A percentile compares a stretch with the other conserved stretches of the same genome.
These are phyloP conservation scores for Seriola aureovittata DNA, from an alignment of 2,113 vertebrate species.

Conservation along the genomic window DNA sequence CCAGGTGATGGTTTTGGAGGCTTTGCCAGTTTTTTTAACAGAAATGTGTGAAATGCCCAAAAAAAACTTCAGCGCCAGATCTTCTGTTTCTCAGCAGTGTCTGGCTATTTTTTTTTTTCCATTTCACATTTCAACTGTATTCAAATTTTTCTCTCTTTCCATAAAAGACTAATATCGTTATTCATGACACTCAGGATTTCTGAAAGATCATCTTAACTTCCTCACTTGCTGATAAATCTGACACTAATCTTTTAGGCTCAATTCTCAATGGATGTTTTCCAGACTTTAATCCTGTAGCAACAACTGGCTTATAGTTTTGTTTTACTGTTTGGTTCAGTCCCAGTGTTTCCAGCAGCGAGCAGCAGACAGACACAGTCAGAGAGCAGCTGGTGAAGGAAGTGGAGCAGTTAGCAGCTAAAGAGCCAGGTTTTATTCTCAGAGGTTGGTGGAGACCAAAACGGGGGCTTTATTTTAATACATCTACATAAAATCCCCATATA, in stretches of 20 bases:
- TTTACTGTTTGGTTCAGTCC: background rate
- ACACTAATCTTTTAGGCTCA: background rate
- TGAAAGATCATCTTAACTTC: background rate
- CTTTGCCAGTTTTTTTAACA: conserved; percentile 17
- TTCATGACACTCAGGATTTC: background rate
- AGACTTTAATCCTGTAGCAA: conserved; percentile 4
- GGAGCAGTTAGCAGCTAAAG: too few relatives aligned
- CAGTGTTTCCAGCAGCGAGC: background rate
- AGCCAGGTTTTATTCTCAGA: too few relatives aligned
- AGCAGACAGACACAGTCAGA: too few relatives aligned
- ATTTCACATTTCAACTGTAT: background rate
- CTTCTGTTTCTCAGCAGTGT: background rate
- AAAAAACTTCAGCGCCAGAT: background rate
- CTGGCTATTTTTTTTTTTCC: background rate
- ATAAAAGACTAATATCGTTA: background rate
- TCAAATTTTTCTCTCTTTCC: background rate
- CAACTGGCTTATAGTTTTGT: background rate
- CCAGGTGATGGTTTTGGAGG: background rate
- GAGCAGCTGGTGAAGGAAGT: too few relatives aligned
- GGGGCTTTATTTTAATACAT: too few relatives aligned
- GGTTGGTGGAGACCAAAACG: too few relatives aligned
- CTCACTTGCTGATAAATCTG: background rate
- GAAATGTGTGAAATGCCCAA: background rate
- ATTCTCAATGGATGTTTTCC: background rate
- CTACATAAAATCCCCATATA: too few relatives aligned